Evolutionary conservation across 2,797 vertebrate genomes (phyloP).

Genomic region (Argyrosomus regius): DNA sequence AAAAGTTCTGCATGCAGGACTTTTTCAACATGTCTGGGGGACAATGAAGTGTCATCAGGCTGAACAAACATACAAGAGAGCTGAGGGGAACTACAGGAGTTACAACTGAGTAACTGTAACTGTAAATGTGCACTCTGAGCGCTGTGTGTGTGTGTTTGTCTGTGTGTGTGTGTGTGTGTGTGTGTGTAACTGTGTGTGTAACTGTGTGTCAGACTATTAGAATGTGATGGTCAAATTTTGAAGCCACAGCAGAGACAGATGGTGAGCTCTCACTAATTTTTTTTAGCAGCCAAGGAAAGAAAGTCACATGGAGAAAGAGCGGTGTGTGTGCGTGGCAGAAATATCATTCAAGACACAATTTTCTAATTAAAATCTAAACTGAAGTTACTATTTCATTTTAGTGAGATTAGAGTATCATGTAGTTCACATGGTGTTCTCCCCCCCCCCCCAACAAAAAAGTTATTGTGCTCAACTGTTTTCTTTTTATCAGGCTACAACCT

Average conservation of each 20-base stretch:
- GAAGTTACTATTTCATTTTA: not conserved
- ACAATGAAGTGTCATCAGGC: not conserved
- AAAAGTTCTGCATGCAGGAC: slow-evolving; percentile 12
- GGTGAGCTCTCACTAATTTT: slow-evolving; percentile 4
- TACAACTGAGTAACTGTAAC: not conserved
- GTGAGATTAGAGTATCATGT: not conserved
- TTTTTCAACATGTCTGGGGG: slow-evolving; percentile 1
- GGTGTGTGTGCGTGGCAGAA: not conserved
- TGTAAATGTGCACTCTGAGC: no score
- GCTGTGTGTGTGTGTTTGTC: no score
- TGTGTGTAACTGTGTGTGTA: not conserved
- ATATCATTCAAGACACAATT: not conserved
- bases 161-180: slow-evolving; percentile 10
- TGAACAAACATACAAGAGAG: slow-evolving; percentile 1
- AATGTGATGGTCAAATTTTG: slow-evolving; percentile 9
- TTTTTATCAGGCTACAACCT: no score
- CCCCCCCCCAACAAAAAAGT: no score
- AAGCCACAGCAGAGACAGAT: slow-evolving; percentile 26
- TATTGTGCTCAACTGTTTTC: no score
- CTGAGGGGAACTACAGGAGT: not conserved
- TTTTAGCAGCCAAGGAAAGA: slow-evolving; percentile 16
- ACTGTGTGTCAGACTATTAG: not conserved
- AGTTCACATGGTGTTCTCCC: not conserved
- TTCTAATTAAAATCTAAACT: slow-evolving; percentile 1
- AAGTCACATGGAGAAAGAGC: slow-evolving; percentile 4